Evolutionary conservation across 1,140 invertebrate genomes (phyloP).

Genomic region (Ceratosolen solmsi): DNA sequence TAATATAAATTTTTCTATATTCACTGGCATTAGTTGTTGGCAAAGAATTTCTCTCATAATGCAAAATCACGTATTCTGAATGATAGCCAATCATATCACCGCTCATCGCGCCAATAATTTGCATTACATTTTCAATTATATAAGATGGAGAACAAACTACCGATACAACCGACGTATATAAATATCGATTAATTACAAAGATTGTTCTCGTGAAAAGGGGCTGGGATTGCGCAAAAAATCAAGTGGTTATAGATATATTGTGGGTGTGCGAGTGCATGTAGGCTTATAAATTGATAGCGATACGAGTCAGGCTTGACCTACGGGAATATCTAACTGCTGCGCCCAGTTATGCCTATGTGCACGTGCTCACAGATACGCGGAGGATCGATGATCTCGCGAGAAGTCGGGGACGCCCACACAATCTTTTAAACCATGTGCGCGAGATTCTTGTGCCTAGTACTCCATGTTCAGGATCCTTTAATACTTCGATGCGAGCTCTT

Average conservation of each 20-base stretch:
- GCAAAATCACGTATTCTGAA: too few species aligned
- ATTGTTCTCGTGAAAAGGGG: neutral
- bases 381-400: slow-evolving; percentile 35
- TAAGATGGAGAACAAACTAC: too few species aligned
- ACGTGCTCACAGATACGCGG: neutral
- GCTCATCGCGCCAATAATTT: too few species aligned
- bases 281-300: slow-evolving; percentile 13
- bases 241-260: slow-evolving; percentile 21
- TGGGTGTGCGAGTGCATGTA: slow-evolving; percentile 14
- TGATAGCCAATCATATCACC: too few species aligned
- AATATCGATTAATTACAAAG: too few species aligned
- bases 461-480: neutral
- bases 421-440: neutral
- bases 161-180: too few species aligned
- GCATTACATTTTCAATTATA: too few species aligned
- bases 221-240: too few species aligned
- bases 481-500: neutral
- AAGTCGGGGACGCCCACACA: slow-evolving; percentile 10
- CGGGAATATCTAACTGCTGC: slow-evolving; percentile 17
- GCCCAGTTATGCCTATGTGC: slow-evolving; percentile 7
- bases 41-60: too few species aligned
- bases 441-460: too few species aligned
- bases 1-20: too few species aligned
- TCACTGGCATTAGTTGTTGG: too few species aligned
- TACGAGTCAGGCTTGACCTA: slow-evolving; percentile 24